Conservation (phyloP, 1,140 invertebrate species). For the Drosophila kikkawai region DNA sequence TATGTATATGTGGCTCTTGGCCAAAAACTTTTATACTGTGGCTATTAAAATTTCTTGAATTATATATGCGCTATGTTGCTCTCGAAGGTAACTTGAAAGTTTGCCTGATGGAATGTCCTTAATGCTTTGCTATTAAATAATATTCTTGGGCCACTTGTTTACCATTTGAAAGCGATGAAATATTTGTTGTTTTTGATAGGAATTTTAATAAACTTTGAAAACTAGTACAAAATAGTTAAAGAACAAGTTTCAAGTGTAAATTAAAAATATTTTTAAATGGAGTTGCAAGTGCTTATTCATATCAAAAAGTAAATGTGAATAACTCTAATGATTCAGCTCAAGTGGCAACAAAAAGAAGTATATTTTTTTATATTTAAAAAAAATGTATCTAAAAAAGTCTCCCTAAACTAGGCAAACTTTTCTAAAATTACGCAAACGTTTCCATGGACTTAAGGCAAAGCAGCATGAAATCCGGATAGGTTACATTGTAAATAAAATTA, state of each 20-base stretch:
- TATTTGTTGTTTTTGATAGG: neutral
- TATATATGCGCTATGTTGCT: constrained; percentile 8
- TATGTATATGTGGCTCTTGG: constrained; percentile 8
- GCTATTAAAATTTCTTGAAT: constrained; percentile 26
- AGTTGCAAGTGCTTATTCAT: too few species aligned
- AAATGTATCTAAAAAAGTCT: too few species aligned
- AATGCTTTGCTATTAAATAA: neutral
- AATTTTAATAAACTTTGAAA: too few species aligned
- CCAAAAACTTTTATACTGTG: constrained; percentile 9
- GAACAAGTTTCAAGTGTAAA: neutral
- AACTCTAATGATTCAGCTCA: constrained; percentile 40
- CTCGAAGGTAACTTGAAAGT: neutral
- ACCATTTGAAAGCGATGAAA: neutral
- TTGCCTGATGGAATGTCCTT: neutral
- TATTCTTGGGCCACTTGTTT: neutral
- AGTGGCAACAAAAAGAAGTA: constrained; percentile 12
- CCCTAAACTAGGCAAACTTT: too few species aligned
- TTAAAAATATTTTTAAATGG: too few species aligned
- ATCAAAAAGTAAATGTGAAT: constrained; percentile 48
- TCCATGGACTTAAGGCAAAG: too few species aligned
- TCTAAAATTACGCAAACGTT: too few species aligned
- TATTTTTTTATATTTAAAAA: too few species aligned
- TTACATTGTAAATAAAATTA: too few species aligned
- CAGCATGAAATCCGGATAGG: too few species aligned
- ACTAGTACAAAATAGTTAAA: neutral